Evolutionary conservation across 1,140 invertebrate genomes (phyloP).

Genomic region (Solen grandis): DNA sequence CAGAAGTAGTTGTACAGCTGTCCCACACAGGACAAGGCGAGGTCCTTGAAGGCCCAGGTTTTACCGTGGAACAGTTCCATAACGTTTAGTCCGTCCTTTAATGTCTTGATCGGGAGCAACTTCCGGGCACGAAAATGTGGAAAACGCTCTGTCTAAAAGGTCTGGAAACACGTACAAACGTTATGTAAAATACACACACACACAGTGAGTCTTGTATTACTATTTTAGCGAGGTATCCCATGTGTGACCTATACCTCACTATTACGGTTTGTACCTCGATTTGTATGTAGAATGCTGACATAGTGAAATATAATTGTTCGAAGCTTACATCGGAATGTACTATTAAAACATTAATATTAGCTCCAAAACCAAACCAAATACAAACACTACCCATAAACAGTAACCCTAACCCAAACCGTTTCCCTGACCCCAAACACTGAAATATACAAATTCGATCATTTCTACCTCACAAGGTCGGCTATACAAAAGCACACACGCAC

Average conservation of each 20-base stretch:
- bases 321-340: not conserved
- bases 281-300: too few species aligned
- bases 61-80: constrained; percentile 82
- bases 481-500: too few species aligned
- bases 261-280: too few species aligned
- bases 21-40: constrained; percentile 80
- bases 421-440: not conserved
- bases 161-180: constrained; percentile 62
- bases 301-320: not conserved
- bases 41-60: constrained; percentile 83
- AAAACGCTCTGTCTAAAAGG: constrained; percentile 74
- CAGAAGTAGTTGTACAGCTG: constrained; percentile 81
- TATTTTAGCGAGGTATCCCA: too few species aligned
- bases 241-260: too few species aligned
- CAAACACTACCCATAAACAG: too few species aligned
- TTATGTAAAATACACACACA: not conserved
- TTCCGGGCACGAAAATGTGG: constrained; percentile 72
- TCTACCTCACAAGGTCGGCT: too few species aligned
- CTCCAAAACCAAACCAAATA: too few species aligned
- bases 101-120: constrained; percentile 71
- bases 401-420: too few species aligned
- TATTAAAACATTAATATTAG: not conserved
- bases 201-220: too few species aligned
- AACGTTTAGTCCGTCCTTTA: constrained; percentile 77
- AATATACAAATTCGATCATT: not conserved